Conservation (phyloP, 2,888 invertebrate species). For the Pachymerium ferrugineum region DNA sequence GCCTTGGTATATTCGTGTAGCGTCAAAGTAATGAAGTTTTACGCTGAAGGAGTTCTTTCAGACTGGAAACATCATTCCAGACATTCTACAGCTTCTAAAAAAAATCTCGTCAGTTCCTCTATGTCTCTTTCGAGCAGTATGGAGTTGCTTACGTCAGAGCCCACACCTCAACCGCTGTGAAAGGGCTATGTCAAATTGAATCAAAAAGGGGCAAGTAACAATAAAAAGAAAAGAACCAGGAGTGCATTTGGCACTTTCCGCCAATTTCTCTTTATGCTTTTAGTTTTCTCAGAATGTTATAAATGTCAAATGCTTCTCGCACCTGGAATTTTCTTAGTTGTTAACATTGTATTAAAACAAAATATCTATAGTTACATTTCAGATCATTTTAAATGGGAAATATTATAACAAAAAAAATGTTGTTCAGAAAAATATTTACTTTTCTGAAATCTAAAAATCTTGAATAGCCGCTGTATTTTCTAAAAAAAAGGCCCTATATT, state of each 20-base stretch:
- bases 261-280: conserved; percentile 3
- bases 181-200: conserved; percentile 16
- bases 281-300: background rate
- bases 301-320: background rate
- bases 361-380: no score
- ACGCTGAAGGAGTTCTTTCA: background rate
- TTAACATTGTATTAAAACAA: background rate
- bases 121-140: conserved; percentile 27
- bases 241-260: background rate
- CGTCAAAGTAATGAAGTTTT: conserved; percentile 30
- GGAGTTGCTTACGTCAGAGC: conserved; percentile 27
- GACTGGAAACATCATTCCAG: background rate
- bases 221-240: background rate
- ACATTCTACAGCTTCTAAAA: background rate
- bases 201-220: background rate
- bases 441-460: background rate
- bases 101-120: background rate
- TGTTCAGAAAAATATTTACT: background rate
- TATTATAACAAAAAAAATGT: no score
- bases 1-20: conserved; percentile 31
- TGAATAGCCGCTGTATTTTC: background rate
- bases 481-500: background rate
- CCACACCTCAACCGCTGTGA: conserved; percentile 22
- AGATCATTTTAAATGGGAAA: no score
- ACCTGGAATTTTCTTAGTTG: background rate